These are phyloP conservation scores for Polylopha cassiicola DNA, from an alignment of 2,888 invertebrate species.

Conservation along the genomic window DNA sequence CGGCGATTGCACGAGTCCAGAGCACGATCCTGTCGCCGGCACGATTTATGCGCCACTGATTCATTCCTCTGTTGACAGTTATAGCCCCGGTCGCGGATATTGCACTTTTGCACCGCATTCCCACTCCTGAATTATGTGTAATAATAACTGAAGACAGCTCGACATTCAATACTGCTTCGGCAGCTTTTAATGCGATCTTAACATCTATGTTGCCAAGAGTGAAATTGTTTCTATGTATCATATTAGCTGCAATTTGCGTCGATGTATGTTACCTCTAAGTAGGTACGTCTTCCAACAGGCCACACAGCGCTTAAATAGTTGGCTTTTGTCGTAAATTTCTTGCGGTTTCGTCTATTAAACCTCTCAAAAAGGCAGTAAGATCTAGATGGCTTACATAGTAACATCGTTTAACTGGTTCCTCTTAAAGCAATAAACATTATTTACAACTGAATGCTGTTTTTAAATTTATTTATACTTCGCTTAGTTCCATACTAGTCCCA, in stretches of 20 bases:
- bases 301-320: too few relatives aligned
- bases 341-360: conserved; percentile 17
- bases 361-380: conserved; percentile 25
- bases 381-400: conserved; percentile 41
- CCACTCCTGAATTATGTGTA: conserved; percentile 58
- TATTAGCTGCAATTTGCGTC: too few relatives aligned
- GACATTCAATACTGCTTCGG: conserved; percentile 23
- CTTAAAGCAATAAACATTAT: conserved; percentile 62
- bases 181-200: conserved; percentile 28
- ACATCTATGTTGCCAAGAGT: conserved; percentile 24
- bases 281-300: too few relatives aligned
- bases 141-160: conserved; percentile 54
- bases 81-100: conserved; percentile 64
- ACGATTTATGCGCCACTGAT: conserved; percentile 69
- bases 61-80: conserved; percentile 69
- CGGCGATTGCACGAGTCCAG: conserved; percentile 45
- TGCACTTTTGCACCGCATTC: conserved; percentile 68
- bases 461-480: conserved; percentile 61
- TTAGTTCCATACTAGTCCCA: conserved; percentile 56
- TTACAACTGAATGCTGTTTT: conserved; percentile 60
- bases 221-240: conserved; percentile 18
- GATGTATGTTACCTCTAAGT: too few relatives aligned
- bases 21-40: conserved; percentile 53
- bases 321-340: too few relatives aligned
- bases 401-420: conserved; percentile 42